Evolutionary conservation across 2,113 vertebrate species (phyloP).

Genomic region (Axis porcinus): DNA sequence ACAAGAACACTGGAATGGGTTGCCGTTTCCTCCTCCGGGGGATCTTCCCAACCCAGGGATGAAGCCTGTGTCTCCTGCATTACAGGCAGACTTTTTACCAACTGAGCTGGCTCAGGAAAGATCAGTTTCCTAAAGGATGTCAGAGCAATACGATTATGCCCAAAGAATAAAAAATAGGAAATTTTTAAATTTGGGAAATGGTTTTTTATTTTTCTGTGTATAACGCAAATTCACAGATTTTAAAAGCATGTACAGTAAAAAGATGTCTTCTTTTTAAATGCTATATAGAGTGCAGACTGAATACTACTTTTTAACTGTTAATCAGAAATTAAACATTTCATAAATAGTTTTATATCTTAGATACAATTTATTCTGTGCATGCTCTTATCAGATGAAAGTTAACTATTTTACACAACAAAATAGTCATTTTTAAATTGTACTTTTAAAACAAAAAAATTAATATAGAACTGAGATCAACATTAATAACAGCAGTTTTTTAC

Average conservation of each 20-base stretch:
- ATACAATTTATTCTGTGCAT: neutral
- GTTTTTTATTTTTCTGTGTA: neutral
- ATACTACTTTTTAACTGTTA: neutral
- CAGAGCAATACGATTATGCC: neutral
- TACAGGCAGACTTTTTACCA: neutral
- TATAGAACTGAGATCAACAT: neutral
- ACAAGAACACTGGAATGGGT: neutral
- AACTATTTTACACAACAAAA: slow-evolving; percentile 37
- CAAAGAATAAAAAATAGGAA: neutral
- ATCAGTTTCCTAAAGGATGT: neutral
- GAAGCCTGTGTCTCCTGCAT: neutral
- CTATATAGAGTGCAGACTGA: neutral
- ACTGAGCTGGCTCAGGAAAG: neutral
- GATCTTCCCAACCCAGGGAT: neutral
- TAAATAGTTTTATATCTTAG: neutral
- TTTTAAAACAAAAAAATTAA: neutral
- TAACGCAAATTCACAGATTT: neutral
- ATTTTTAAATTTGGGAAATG: neutral
- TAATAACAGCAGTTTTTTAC: slow-evolving; percentile 13
- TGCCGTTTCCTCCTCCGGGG: neutral
- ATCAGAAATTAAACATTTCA: neutral
- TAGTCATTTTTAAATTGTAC: slow-evolving; percentile 19
- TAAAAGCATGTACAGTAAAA: neutral
- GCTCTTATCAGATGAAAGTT: slow-evolving; percentile 55
- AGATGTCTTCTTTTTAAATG: neutral